A percentile compares a stretch with the other conserved stretches of the same genome.
phyloP scores from a whole-genome alignment of 2,888 invertebrate genomes.

The Dicranocentrus wangi region DNA sequence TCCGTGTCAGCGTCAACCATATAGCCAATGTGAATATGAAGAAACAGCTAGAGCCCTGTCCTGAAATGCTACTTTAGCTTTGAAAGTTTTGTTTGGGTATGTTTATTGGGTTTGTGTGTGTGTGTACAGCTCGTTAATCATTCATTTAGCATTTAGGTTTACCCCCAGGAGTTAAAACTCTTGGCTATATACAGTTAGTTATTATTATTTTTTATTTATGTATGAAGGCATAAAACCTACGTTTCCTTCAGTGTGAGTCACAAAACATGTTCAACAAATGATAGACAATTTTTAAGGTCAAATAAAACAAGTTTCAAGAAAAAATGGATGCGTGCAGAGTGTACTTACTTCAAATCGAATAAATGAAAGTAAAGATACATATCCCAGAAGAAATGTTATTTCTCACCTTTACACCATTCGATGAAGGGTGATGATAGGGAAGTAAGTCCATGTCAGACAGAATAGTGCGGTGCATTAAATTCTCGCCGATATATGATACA shows the following conservation, averaged over 20 bases:
- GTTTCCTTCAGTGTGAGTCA: no score
- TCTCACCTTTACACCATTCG: no score
- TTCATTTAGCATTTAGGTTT: neutral
- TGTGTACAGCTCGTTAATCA: neutral
- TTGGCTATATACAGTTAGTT: neutral
- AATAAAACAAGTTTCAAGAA: conserved; percentile 60
- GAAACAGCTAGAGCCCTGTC: conserved; percentile 36
- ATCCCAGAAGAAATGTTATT: no score
- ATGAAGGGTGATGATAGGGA: no score
- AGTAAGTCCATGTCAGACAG: no score
- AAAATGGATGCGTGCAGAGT: neutral
- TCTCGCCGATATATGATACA: no score
- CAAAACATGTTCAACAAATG: conserved; percentile 46
- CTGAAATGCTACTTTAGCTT: conserved; percentile 28
- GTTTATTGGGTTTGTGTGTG: neutral
- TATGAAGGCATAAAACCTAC: conserved; percentile 5
- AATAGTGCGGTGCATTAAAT: no score
- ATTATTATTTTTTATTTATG: conserved; percentile 14
- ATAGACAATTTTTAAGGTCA: conserved; percentile 53
- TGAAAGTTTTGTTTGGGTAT: neutral
- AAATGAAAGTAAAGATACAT: no score
- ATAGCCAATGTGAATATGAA: neutral
- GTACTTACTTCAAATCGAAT: no score
- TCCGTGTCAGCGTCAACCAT: no score
- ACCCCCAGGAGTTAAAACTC: neutral